Evolutionary conservation across 2,888 invertebrate genomes (phyloP).

Genomic region (Euplexia lucipara): DNA sequence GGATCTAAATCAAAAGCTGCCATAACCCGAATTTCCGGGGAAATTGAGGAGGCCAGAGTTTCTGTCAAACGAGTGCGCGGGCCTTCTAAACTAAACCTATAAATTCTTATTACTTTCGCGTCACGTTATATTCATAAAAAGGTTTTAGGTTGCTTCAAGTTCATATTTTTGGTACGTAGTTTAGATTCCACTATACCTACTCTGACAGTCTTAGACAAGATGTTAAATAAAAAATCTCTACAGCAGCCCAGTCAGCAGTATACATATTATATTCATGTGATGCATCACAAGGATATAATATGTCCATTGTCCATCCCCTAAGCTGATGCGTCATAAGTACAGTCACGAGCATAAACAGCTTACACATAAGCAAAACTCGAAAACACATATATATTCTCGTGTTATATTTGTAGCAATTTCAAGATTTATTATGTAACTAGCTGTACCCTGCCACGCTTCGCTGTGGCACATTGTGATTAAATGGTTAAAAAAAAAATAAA

Average conservation of each 20-base stretch:
- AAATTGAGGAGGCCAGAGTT: constrained; percentile 33
- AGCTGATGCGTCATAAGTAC: no score
- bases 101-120: constrained; percentile 56
- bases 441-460: no score
- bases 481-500: no score
- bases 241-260: background rate
- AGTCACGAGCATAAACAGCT: no score
- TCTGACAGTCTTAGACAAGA: no score
- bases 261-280: background rate
- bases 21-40: constrained; percentile 31
- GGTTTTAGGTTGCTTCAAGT: constrained; percentile 25
- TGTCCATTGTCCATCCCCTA: no score
- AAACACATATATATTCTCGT: no score
- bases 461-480: no score
- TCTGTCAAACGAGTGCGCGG: constrained; percentile 41
- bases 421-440: no score
- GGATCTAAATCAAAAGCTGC: constrained; percentile 42
- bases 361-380: no score
- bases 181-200: constrained; percentile 33
- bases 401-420: no score
- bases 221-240: background rate
- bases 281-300: no score
- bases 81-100: constrained; percentile 45
- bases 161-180: constrained; percentile 8
- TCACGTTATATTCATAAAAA: constrained; percentile 42